Evolutionary conservation across 1,140 invertebrate species (phyloP).

Genomic region (Leptinotarsa undecemlineata): DNA sequence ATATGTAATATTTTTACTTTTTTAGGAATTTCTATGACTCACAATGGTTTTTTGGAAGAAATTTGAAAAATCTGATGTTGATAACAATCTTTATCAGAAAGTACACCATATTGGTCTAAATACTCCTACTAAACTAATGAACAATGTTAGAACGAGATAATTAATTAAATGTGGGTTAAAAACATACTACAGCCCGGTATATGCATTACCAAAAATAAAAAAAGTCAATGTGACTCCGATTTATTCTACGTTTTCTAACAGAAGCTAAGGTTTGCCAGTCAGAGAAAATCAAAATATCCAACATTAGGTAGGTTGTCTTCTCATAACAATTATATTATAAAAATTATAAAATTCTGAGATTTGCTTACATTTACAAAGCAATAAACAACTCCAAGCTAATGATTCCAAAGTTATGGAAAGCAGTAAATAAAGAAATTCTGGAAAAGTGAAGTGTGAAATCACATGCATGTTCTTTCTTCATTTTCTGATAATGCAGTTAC

Average conservation of each 20-base stretch:
- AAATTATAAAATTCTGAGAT: not conserved
- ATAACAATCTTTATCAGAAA: no score
- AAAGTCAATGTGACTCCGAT: not conserved
- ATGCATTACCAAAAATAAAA: not conserved
- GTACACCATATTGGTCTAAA: no score
- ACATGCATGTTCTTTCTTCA: slow-evolving; percentile 17
- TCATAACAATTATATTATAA: slow-evolving; percentile 8
- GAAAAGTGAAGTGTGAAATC: slow-evolving; percentile 22
- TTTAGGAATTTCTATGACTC: no score
- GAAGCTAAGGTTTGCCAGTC: not conserved
- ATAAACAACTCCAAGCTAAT: slow-evolving; percentile 24
- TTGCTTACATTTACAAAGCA: slow-evolving; percentile 26
- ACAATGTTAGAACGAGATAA: not conserved
- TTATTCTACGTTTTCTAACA: slow-evolving; percentile 7
- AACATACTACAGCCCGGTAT: not conserved
- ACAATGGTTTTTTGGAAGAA: no score
- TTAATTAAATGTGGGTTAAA: not conserved
- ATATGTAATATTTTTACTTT: no score
- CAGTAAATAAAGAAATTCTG: slow-evolving; percentile 18
- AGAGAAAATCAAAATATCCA: not conserved
- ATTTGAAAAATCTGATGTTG: no score
- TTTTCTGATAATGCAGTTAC: slow-evolving; percentile 20
- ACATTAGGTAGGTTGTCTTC: not conserved
- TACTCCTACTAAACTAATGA: no score
- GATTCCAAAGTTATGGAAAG: slow-evolving; percentile 19